A percentile compares a stretch with the other conserved stretches of the same genome.
phyloP scores from a whole-genome alignment of 2,888 invertebrate species.

The Netelia melanura region DNA sequence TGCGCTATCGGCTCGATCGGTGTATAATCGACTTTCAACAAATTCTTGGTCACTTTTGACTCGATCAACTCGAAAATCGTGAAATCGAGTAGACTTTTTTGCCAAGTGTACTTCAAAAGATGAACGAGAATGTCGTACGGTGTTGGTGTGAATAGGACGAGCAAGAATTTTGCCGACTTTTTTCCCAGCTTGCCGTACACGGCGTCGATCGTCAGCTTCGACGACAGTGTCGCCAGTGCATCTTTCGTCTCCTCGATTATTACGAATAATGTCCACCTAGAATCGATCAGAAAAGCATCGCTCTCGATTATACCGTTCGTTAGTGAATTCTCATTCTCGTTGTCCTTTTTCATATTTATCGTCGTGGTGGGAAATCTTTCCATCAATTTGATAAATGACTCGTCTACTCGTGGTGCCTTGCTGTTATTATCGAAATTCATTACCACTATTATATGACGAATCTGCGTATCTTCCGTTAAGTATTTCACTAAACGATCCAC shows the following conservation, averaged over 20 bases:
- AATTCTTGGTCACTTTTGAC: constrained; percentile 1
- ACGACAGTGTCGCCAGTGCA: not conserved
- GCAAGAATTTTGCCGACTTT: too few relatives aligned
- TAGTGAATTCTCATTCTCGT: too few relatives aligned
- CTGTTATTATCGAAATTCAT: too few relatives aligned
- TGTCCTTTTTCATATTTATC: too few relatives aligned
- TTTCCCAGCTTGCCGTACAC: too few relatives aligned
- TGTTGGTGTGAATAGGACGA: constrained; percentile 34
- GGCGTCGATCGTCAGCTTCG: constrained; percentile 31
- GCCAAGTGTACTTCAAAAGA: constrained; percentile 62
- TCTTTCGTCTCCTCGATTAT: constrained; percentile 19
- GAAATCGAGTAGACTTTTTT: constrained; percentile 55
- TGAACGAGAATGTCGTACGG: constrained; percentile 45
- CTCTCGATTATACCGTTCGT: too few relatives aligned
- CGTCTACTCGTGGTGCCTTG: too few relatives aligned
- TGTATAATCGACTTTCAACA: not conserved
- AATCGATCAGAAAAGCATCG: too few relatives aligned
- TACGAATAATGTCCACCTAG: too few relatives aligned
- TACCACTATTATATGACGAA: not conserved
- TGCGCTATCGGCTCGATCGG: constrained; percentile 49
- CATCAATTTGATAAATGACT: too few relatives aligned
- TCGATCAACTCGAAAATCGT: constrained; percentile 64
- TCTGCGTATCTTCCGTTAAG: not conserved
- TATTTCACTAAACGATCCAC: constrained; percentile 28
- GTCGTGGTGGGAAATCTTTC: too few relatives aligned